Evolutionary conservation across 2,797 vertebrate genomes (phyloP), one percentile per base, ranked within the genome.

Genomic region (Phyllotis vaccarum): DNA sequence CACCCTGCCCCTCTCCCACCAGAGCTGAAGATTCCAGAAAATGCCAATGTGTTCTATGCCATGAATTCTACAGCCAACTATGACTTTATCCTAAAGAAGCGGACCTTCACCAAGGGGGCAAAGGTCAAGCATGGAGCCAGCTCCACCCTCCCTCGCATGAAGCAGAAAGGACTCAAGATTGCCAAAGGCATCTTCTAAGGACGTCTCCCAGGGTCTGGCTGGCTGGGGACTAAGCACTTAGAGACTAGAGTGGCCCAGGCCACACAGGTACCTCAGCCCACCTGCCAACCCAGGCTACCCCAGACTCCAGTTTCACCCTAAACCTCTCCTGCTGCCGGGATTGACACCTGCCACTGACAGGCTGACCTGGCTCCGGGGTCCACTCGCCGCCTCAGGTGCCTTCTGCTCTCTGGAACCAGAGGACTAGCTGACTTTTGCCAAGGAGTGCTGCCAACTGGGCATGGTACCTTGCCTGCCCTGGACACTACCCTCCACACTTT

Each of bases 21-120:
- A 99, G 99, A 99, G 97, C 98, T 99, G 86, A 99, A 99, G 90
- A 99, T 99, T 97, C 99, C 99, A 0, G 99, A 99, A 98, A 99
- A 99, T 0, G 99, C 99, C 98, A 99, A 99, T 0, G 99, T 99
- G 94, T 99, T 99, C 98, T 99, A 99, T 0, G 99, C 99, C 98
- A 99, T 99, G 99, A 99, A 99, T 99, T 99, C 99, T 0, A 98
- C 99, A 0, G 99, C 99, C 99, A 99, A 99, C 98, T 99, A 99
- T 0, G 99, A 99, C 99, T 99, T 99, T 0, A 99, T 99, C 96
- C 98, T 99, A 75, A 99, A 99, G 98, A 99, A 99, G 97, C 98
- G 99, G 5, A 99, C 99, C 95, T 97, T 98, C 95, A 97, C 98
- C 56, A 99, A 99, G 94, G 99, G 99, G 0, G 90, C 98, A 62